phyloP scores from a whole-genome alignment of 2,888 invertebrate genomes.

The Allygus modestus region DNA sequence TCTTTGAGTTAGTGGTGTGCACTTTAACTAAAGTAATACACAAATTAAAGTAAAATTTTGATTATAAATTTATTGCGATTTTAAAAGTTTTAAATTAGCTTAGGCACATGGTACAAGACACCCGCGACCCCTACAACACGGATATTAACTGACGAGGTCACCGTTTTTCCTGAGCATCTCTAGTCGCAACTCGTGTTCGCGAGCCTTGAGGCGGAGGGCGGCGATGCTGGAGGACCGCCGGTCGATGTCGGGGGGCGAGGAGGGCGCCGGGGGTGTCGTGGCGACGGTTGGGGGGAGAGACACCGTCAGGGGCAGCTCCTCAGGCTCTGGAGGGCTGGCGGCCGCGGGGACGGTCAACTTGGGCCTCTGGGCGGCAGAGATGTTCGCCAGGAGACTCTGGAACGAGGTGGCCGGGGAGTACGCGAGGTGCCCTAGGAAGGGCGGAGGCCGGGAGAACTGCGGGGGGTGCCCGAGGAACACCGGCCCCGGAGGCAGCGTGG shows the following conservation, averaged over 20 bases:
- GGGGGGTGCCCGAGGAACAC: conserved; percentile 78
- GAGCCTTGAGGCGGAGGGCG: conserved; percentile 89
- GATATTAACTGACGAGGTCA: conserved; percentile 65
- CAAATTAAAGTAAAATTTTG: too few relatives aligned
- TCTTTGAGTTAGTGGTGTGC: too few relatives aligned
- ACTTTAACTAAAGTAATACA: too few relatives aligned
- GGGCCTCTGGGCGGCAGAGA: conserved; percentile 80
- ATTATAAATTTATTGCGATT: too few relatives aligned
- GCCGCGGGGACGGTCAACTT: conserved; percentile 73
- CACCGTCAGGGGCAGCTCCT: conserved; percentile 77
- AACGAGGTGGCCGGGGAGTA: conserved; percentile 81
- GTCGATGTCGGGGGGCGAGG: conserved; percentile 83
- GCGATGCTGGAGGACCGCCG: conserved; percentile 92
- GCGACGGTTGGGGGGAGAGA: conserved; percentile 74
- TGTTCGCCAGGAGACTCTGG: conserved; percentile 88
- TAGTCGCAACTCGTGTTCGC: conserved; percentile 82
- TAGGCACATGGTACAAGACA: too few relatives aligned
- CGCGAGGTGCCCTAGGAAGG: conserved; percentile 79
- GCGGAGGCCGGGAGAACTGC: conserved; percentile 80
- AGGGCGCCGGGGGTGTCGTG: conserved; percentile 71
- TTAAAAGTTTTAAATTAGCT: too few relatives aligned
- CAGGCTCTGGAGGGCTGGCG: conserved; percentile 75
- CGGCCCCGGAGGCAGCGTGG: conserved; percentile 77
- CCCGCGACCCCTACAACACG: too few relatives aligned
- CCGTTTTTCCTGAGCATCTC: conserved; percentile 64